These are phyloP conservation scores for Chloroceryle amazona DNA, from an alignment of 2,797 vertebrate genomes.

Conservation along the genomic window DNA sequence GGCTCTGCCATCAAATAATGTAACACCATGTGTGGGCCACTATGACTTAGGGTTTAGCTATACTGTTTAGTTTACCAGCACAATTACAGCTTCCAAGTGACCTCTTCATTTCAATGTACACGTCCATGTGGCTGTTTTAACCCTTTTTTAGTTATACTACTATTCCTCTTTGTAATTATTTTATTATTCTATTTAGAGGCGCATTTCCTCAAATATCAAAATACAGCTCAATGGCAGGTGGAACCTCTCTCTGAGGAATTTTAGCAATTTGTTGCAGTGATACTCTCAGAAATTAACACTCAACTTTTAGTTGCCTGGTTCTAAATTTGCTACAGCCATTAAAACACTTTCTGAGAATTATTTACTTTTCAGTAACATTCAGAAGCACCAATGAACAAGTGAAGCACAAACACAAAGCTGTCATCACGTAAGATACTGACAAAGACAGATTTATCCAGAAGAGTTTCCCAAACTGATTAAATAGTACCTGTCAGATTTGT, in stretches of 20 bases:
- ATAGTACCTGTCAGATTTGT: not conserved
- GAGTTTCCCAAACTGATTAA: not conserved
- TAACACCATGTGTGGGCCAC: not conserved
- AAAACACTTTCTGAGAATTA: not conserved
- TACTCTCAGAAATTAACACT: not conserved
- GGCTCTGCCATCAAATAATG: not conserved
- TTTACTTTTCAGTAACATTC: not conserved
- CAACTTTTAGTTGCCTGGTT: not conserved
- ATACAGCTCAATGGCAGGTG: rapidly evolving
- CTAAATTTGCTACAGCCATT: not conserved
- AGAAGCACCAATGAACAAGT: not conserved
- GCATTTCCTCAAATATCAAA: not conserved
- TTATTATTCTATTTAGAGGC: not conserved
- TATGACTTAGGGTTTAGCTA: rapidly evolving
- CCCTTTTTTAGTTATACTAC: not conserved
- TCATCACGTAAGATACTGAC: not conserved
- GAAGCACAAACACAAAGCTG: not conserved
- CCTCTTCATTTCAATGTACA: not conserved
- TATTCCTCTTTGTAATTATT: no score
- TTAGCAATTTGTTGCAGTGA: not conserved
- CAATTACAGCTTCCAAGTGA: not conserved
- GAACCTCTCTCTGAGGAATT: not conserved
- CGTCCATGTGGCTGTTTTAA: not conserved
- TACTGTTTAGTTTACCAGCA: not conserved
- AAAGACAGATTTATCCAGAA: not conserved